Conservation (phyloP, 1,140 invertebrate species). For the Hirudo medicinalis region DNA sequence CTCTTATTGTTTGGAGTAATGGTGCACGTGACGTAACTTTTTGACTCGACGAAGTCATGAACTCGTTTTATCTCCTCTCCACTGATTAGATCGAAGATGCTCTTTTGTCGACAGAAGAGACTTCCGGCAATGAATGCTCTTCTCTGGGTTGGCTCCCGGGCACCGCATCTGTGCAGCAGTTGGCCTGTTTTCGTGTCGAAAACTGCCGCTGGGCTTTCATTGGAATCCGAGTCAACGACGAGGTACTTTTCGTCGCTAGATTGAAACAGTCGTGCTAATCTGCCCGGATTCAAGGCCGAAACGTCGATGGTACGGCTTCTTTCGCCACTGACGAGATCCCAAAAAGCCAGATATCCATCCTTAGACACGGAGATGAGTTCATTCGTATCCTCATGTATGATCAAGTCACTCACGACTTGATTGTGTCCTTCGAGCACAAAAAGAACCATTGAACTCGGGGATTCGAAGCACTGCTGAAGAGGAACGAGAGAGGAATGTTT, state of each 20-base stretch:
- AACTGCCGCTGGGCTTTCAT: constrained; percentile 17
- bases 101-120: constrained; percentile 23
- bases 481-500: constrained; percentile 22
- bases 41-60: constrained; percentile 18
- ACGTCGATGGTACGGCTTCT: constrained; percentile 22
- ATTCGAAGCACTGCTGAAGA: constrained; percentile 23
- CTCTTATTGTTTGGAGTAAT: constrained; percentile 19
- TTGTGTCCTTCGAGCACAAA: constrained; percentile 22
- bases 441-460: constrained; percentile 17
- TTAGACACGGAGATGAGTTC: constrained; percentile 23
- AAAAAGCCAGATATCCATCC: constrained; percentile 20
- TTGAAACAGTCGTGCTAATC: constrained; percentile 20
- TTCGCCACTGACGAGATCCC: constrained; percentile 22
- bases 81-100: constrained; percentile 19
- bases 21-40: constrained; percentile 19
- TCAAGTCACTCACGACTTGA: constrained; percentile 18
- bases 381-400: constrained; percentile 19
- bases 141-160: constrained; percentile 1
- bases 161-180: constrained; percentile 15
- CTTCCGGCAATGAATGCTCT: constrained; percentile 19
- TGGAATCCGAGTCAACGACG: constrained; percentile 19
- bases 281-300: constrained; percentile 14
- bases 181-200: constrained; percentile 21
- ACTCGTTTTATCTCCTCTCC: constrained; percentile 17
- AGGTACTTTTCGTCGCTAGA: constrained; percentile 22